Evolutionary conservation across 2,888 invertebrate species (phyloP).

Genomic region (Sycophila texana): DNA sequence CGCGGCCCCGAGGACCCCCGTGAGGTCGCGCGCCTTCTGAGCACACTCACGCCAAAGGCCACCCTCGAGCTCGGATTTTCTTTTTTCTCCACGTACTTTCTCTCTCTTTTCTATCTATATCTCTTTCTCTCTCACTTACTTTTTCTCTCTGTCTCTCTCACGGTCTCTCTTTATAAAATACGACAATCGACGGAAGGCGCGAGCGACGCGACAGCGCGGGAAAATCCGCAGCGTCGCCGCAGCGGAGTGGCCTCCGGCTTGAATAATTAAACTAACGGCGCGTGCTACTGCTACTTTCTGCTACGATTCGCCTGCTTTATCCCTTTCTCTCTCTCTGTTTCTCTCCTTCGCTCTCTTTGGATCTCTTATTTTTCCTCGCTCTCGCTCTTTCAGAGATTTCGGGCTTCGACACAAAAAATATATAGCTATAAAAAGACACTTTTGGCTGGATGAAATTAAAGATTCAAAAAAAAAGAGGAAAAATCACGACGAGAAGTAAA

Average conservation of each 20-base stretch:
- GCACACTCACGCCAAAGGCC: not conserved
- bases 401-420: too few relatives aligned
- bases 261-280: not conserved
- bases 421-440: too few relatives aligned
- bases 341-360: not conserved
- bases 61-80: not conserved
- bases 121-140: not conserved
- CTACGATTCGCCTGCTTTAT: not conserved
- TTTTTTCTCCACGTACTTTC: too few relatives aligned
- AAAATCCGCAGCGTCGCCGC: not conserved
- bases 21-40: not conserved
- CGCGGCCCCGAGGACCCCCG: not conserved
- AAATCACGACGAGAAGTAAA: too few relatives aligned
- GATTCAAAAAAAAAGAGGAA: too few relatives aligned
- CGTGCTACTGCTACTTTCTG: not conserved
- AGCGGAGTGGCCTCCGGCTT: not conserved
- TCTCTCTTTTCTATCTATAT: not conserved
- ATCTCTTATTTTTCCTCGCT: not conserved
- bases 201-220: not conserved
- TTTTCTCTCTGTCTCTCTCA: conserved; percentile 7
- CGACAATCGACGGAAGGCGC: conserved; percentile 1
- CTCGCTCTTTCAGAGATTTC: not conserved
- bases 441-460: too few relatives aligned
- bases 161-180: not conserved
- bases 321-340: not conserved